These are phyloP conservation scores for Amphiura filiformis DNA, from an alignment of 35 echinoderm and acorn worm genomes.

Conservation along the genomic window DNA sequence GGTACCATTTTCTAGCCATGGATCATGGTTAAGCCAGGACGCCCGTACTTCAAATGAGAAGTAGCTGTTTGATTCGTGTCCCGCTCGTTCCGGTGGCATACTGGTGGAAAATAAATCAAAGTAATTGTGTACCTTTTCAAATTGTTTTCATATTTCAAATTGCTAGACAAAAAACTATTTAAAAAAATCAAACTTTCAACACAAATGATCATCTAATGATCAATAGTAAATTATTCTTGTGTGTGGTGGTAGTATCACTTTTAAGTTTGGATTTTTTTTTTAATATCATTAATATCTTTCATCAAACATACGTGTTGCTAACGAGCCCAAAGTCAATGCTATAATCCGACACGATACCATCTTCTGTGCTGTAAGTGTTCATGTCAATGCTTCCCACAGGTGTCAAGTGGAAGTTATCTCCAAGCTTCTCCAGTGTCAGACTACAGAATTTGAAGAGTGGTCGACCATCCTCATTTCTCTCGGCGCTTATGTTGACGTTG, in stretches of 20 bases:
- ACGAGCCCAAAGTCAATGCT: conserved; percentile 47
- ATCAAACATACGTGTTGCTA: conserved; percentile 37
- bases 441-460: conserved; percentile 74
- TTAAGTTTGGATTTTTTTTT: too few species aligned
- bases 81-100: conserved; percentile 9
- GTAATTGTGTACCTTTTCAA: too few species aligned
- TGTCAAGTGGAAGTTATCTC: conserved; percentile 56
- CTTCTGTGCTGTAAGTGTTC: conserved; percentile 11
- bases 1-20: conserved; percentile 41
- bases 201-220: too few species aligned
- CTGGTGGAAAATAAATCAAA: background rate
- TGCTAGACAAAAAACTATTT: too few species aligned
- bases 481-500: conserved; percentile 59
- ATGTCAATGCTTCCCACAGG: conserved; percentile 32
- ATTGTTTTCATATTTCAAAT: too few species aligned
- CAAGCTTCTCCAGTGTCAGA: conserved; percentile 44
- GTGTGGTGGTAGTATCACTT: too few species aligned
- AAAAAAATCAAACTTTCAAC: too few species aligned
- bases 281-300: too few species aligned
- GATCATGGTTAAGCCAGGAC: conserved; percentile 56
- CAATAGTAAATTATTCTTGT: too few species aligned
- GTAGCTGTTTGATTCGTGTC: conserved; percentile 8
- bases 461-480: background rate
- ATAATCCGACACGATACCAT: conserved; percentile 9
- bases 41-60: conserved; percentile 52